Percentiles rank a stretch among this genome's conserved stretches.
Evolutionary conservation across 1,140 invertebrate genomes (phyloP).

Genomic region (Myzus persicae): DNA sequence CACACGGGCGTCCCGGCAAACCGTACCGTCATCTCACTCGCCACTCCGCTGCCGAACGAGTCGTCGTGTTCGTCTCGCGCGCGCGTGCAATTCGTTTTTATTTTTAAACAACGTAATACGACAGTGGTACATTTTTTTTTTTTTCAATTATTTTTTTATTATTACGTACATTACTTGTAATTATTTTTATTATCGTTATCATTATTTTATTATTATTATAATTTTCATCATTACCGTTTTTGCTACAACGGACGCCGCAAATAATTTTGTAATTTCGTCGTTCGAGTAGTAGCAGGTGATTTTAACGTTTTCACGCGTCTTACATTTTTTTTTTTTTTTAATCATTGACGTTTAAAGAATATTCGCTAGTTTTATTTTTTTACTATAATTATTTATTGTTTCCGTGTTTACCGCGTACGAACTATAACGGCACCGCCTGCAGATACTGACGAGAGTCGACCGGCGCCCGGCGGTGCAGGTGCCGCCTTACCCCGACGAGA

Average conservation of each 20-base stretch:
- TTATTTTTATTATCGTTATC: background rate
- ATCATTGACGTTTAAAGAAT: background rate
- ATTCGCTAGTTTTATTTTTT: background rate
- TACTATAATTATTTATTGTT: background rate
- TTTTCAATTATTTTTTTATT: background rate
- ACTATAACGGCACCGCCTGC: background rate
- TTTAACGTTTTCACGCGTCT: background rate
- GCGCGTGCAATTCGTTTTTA: slow-evolving; percentile 4
- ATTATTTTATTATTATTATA: background rate
- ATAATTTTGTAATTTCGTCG: background rate
- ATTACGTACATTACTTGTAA: background rate
- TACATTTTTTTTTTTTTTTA: slow-evolving; percentile 3
- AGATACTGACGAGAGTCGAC: background rate
- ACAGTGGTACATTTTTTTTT: background rate
- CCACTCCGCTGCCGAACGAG: slow-evolving; percentile 10
- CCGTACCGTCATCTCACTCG: background rate
- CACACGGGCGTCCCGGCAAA: slow-evolving; percentile 15
- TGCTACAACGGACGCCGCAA: too few species aligned
- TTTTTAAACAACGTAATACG: background rate
- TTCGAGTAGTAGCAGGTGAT: background rate
- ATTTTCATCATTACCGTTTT: background rate
- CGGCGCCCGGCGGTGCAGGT: background rate
- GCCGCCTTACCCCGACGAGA: background rate
- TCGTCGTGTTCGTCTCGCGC: background rate
- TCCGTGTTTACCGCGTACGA: background rate